Percentiles rank a stretch among this genome's conserved stretches.
These are phyloP conservation scores for Corythaixoides concolor DNA, from an alignment of 2,113 vertebrate species.

Conservation along the genomic window DNA sequence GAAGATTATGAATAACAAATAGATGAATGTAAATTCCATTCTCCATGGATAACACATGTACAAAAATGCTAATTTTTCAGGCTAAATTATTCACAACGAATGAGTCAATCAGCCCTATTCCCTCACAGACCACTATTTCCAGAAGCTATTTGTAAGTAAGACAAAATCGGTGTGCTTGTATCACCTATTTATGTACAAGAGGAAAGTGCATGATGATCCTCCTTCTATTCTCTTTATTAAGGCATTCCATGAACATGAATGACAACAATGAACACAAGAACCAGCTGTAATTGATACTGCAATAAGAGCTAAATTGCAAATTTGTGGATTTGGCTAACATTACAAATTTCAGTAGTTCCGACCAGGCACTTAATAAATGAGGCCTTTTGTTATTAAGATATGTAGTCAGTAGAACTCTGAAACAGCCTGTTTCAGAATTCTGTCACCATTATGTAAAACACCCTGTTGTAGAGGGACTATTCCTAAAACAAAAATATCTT, in stretches of 20 bases:
- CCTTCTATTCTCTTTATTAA: conserved; percentile 17
- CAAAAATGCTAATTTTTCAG: conserved; percentile 45
- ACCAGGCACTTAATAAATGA: conserved; percentile 42
- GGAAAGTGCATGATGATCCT: neutral
- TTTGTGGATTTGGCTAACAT: conserved; percentile 52
- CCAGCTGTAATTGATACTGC: conserved; percentile 4
- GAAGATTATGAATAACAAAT: conserved; percentile 47
- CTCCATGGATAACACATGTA: neutral
- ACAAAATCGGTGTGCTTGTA: neutral
- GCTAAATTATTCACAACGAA: conserved; percentile 42
- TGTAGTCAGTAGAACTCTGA: conserved; percentile 51
- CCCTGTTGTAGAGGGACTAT: neutral
- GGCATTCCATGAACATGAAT: neutral
- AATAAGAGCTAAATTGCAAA: conserved; percentile 60
- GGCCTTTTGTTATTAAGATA: conserved; percentile 30
- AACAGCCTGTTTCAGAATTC: neutral
- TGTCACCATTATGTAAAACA: neutral
- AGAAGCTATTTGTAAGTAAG: conserved; percentile 35
- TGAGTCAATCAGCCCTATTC: conserved; percentile 38
- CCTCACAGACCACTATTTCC: conserved; percentile 18
- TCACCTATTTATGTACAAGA: neutral
- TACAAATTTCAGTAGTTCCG: conserved; percentile 50
- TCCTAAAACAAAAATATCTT: neutral
- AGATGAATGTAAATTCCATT: conserved; percentile 5
- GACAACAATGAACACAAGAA: conserved; percentile 17